Conservation (phyloP, 2,113 vertebrate species). For the Sturnus vulgaris region DNA sequence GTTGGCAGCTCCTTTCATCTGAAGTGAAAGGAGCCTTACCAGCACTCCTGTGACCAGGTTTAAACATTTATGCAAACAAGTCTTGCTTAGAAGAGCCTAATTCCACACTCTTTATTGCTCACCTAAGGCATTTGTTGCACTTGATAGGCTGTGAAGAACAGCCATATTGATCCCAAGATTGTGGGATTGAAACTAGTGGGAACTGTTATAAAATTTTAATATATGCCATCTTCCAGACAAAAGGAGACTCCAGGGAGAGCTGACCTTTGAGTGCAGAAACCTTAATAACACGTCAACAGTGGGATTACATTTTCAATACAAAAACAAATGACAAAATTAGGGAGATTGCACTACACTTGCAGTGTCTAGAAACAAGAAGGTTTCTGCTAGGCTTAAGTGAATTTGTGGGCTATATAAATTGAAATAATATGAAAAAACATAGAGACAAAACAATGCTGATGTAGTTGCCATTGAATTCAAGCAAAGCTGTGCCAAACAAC, state of each 20-base stretch:
- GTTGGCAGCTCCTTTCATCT: background rate
- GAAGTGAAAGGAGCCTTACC: background rate
- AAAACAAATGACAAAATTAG: background rate
- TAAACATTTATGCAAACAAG: background rate
- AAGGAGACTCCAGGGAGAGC: constrained; percentile 20
- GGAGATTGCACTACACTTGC: background rate
- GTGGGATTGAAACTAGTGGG: background rate
- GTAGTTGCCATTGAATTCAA: background rate
- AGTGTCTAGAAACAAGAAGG: background rate
- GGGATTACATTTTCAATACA: background rate
- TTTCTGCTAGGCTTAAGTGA: background rate
- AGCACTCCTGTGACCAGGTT: background rate
- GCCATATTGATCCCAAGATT: background rate
- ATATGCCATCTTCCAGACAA: constrained; percentile 32
- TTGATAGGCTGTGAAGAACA: background rate
- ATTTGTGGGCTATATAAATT: background rate
- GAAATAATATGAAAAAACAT: background rate
- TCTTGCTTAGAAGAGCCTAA: background rate
- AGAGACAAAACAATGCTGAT: background rate
- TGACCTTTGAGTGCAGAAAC: constrained; percentile 10
- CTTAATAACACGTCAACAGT: background rate
- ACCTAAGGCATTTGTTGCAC: background rate
- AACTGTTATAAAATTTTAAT: constrained; percentile 50
- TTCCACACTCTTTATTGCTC: background rate
- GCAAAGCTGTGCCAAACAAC: background rate